phyloP scores from a whole-genome alignment of 2,888 invertebrate species.

The Agonopterix heracliana region DNA sequence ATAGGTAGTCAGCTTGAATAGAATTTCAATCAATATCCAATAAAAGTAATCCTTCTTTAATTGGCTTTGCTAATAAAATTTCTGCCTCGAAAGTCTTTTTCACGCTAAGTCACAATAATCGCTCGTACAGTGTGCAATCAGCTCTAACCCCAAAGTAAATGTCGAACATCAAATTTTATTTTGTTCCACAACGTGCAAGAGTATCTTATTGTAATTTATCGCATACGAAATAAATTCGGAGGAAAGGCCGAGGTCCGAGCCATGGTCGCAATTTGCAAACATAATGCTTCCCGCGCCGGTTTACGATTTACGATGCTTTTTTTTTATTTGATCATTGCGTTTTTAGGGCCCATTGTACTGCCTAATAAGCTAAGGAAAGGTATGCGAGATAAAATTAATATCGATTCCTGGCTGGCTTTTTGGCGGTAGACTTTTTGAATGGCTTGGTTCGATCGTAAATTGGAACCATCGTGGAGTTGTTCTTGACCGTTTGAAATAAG shows the following conservation, averaged over 20 bases:
- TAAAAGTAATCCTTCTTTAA: too few relatives aligned
- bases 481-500: too few relatives aligned
- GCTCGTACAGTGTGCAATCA: not conserved
- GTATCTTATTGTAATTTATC: slow-evolving; percentile 45
- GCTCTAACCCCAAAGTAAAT: slow-evolving; percentile 24
- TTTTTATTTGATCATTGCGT: slow-evolving; percentile 23
- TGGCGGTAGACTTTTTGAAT: too few relatives aligned
- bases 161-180: slow-evolving; percentile 44
- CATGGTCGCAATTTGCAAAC: slow-evolving; percentile 46
- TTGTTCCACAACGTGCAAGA: slow-evolving; percentile 19
- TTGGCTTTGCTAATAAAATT: too few relatives aligned
- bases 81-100: too few relatives aligned
- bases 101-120: slow-evolving; percentile 8
- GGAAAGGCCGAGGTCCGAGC: slow-evolving; percentile 27
- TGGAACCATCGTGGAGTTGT: too few relatives aligned
- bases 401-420: too few relatives aligned
- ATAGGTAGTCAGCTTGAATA: too few relatives aligned
- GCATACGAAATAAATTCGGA: slow-evolving; percentile 40
- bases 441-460: too few relatives aligned
- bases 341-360: slow-evolving; percentile 16
- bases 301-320: slow-evolving; percentile 21
- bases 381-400: not conserved
- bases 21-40: too few relatives aligned
- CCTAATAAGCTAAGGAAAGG: slow-evolving; percentile 10
- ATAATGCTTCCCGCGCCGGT: slow-evolving; percentile 36